Conservation (phyloP, 2,113 vertebrate genomes). For the Ictalurus furcatus region DNA sequence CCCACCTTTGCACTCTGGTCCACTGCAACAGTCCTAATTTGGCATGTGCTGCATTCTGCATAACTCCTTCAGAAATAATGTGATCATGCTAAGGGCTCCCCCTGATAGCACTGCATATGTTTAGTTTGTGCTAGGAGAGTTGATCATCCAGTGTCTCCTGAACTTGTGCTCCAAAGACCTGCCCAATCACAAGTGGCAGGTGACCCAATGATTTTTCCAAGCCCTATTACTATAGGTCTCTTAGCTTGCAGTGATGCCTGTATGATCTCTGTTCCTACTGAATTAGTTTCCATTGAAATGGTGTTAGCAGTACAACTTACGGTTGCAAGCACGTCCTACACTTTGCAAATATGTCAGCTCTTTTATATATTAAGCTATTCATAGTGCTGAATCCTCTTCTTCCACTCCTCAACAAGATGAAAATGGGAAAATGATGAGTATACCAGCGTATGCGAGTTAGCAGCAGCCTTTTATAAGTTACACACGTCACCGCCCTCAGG, state of each 20-base stretch:
- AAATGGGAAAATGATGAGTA: neutral
- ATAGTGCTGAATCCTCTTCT: neutral
- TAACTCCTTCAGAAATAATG: neutral
- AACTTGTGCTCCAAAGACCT: neutral
- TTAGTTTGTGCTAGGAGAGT: neutral
- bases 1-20: neutral
- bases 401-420: neutral
- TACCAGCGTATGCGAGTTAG: too few relatives aligned
- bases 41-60: neutral
- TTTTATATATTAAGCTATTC: neutral
- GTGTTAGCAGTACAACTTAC: neutral
- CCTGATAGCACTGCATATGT: neutral
- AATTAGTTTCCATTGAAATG: neutral
- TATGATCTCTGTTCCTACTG: neutral
- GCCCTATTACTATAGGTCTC: neutral
- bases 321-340: neutral
- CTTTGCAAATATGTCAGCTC: neutral
- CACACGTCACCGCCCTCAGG: neutral
- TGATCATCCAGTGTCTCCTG: neutral
- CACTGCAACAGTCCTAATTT: neutral
- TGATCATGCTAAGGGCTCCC: neutral
- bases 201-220: neutral
- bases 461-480: too few relatives aligned
- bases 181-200: neutral
- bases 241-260: neutral